These are phyloP conservation scores for Etheostoma spectabile DNA, from an alignment of 2,113 vertebrate genomes.

Conservation along the genomic window DNA sequence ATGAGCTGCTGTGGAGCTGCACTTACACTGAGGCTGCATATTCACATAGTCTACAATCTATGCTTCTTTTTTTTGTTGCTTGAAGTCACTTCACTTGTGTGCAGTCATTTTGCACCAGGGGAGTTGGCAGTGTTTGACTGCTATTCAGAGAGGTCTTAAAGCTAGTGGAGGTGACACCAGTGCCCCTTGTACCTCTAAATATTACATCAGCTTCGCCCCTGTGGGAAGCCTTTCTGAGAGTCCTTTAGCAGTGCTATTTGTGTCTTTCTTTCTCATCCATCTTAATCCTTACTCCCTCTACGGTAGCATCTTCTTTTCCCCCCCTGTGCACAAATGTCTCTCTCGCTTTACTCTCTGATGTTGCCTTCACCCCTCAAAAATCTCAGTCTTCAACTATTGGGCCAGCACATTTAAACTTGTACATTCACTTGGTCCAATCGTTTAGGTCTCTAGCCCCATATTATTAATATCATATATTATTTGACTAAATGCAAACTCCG, in stretches of 20 bases:
- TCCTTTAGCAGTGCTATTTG: conserved; percentile 68
- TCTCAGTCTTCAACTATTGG: conserved; percentile 1
- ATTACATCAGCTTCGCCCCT: conserved; percentile 70
- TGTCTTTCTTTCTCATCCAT: conserved; percentile 46
- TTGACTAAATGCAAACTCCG: not conserved
- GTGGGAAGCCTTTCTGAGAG: conserved; percentile 60
- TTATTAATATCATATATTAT: not conserved
- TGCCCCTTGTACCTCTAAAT: conserved; percentile 78
- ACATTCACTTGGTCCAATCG: not conserved
- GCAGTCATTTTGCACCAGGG: conserved; percentile 61
- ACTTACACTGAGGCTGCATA: conserved; percentile 10
- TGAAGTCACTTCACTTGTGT: conserved; percentile 50
- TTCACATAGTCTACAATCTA: conserved; percentile 24
- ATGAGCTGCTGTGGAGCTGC: conserved; percentile 6
- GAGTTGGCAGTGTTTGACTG: conserved; percentile 72
- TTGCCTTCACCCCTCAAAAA: conserved; percentile 9
- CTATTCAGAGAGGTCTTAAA: conserved; percentile 82
- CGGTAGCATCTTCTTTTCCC: conserved; percentile 24
- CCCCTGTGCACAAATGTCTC: conserved; percentile 26
- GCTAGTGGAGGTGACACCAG: conserved; percentile 74
- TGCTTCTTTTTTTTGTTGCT: conserved; percentile 25
- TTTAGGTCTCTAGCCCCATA: not conserved
- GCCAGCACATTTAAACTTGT: not conserved
- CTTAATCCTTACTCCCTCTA: conserved; percentile 16
- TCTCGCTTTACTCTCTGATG: not conserved